Base-by-base conservation (phyloP, 2,797 vertebrate genomes). In the Columba guinea region DNA sequence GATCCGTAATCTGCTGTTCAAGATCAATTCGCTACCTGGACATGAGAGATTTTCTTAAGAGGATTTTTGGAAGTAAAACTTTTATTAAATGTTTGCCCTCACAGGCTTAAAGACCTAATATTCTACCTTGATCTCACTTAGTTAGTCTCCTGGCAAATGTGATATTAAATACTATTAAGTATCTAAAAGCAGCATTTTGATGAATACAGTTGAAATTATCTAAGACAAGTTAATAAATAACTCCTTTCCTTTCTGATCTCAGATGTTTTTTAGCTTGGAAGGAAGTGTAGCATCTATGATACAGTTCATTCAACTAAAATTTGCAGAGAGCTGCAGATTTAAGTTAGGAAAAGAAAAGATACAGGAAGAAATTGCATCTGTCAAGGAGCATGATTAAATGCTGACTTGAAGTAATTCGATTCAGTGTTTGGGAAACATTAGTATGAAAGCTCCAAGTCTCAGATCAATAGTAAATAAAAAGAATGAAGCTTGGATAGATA, bases 321-420 rank as follows among this genome's bases (percentile, higher is more conserved):
- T 84, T 93, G 23, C 34, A 59, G 82, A 87, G 90, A 85, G 34
- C 49, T 87, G 78, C 49, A 85, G 62, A 70, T 83, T 2, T 67
- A 85, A 77, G 21, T 79, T 76, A 60, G 49, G 64, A 60, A 52
- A 85, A 62, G 27, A 67, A 89, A 62, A 84, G 26, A 70, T 76
- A 58, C 18, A 70, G 26, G 68, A 93, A 94, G 79, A 87, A 87
- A 37, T 65, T 18, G 18, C 23, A 74, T 91, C 84, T 94, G 62
- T 90, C 76, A 69, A 89, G 62, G 59, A 93, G 35, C 9, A 4
- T 63, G 69, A 84, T 84, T 96, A 92, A 93, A 75, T 73, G 46
- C 60, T 82, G 78, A 71, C 71, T 84, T 65, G 59, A 73, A 81
- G 59, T 88, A 75, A 92, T 60, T 51, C 82, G 77, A 84, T 92